Conservation (phyloP, 2,797 vertebrate species). For the Tolypeutes matacus region DNA sequence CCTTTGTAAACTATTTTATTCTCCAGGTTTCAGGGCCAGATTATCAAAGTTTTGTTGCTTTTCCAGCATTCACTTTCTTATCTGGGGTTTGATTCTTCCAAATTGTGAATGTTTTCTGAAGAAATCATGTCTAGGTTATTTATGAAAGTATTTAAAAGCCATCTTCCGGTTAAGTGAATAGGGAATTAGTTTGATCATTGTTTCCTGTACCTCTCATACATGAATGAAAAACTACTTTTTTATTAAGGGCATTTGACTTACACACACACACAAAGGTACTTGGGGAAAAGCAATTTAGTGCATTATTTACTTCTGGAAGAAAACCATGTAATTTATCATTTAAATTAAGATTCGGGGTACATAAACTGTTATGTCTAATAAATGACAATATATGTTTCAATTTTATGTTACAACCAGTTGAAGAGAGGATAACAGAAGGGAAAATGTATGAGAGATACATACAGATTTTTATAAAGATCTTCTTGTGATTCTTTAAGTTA, state of each 20-base stretch:
- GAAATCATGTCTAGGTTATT: slow-evolving; percentile 13
- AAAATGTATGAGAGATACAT: not conserved
- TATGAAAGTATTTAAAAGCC: slow-evolving; percentile 36
- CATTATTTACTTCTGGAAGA: slow-evolving; percentile 32
- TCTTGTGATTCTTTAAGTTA: not conserved
- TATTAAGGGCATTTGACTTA: not conserved
- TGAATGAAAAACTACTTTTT: not conserved
- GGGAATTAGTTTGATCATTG: slow-evolving; percentile 9
- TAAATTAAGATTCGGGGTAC: slow-evolving; percentile 58
- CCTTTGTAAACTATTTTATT: slow-evolving; percentile 34
- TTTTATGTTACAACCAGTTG: slow-evolving; percentile 42
- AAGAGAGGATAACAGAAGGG: not conserved
- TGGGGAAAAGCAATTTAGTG: not conserved
- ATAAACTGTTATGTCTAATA: slow-evolving; percentile 25
- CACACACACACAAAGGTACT: slow-evolving; percentile 1
- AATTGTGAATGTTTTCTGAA: slow-evolving; percentile 47
- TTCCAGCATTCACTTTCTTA: not conserved
- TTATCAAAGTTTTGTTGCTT: slow-evolving; percentile 18
- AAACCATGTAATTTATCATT: slow-evolving; percentile 15
- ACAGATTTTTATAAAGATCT: not conserved
- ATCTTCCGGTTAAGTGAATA: slow-evolving; percentile 31
- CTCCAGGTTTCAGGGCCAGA: not conserved
- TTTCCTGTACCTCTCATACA: not conserved
- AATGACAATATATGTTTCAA: slow-evolving; percentile 20
- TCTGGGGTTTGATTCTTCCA: not conserved